Evolutionary conservation across 1,140 invertebrate species (phyloP).

Genomic region (Laupala kohalensis): DNA sequence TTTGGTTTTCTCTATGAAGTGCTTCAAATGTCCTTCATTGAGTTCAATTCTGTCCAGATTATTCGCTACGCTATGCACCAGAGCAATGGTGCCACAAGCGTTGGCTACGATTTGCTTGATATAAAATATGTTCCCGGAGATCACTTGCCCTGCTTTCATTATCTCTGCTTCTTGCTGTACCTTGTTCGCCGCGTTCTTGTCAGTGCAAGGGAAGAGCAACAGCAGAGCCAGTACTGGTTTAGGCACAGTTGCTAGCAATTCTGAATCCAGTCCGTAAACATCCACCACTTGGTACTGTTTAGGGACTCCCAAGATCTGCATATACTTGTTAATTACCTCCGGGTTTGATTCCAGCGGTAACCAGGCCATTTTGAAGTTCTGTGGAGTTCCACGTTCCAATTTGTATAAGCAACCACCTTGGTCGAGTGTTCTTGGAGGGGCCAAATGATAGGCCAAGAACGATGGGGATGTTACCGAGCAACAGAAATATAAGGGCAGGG

Average conservation of each 20-base stretch:
- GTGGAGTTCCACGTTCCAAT: no score
- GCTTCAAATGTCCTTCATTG: conserved; percentile 58
- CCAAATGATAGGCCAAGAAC: no score
- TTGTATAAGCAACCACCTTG: no score
- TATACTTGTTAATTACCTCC: conserved; percentile 62
- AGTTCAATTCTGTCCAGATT: conserved; percentile 57
- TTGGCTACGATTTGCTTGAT: conserved; percentile 88
- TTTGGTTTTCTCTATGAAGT: conserved; percentile 60
- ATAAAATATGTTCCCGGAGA: conserved; percentile 61
- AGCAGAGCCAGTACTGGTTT: conserved; percentile 72
- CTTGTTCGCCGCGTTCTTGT: conserved; percentile 53
- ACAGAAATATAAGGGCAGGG: no score
- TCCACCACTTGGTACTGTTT: conserved; percentile 68
- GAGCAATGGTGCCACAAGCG: conserved; percentile 89
- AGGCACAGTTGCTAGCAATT: conserved; percentile 70
- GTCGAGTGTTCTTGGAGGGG: no score
- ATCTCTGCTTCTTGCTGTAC: conserved; percentile 46
- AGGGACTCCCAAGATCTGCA: conserved; percentile 71
- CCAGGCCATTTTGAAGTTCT: conserved; percentile 44
- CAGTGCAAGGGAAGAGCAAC: conserved; percentile 71
- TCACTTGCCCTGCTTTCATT: conserved; percentile 41
- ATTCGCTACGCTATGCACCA: conserved; percentile 73
- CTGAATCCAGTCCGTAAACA: conserved; percentile 77
- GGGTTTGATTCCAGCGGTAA: conserved; percentile 86
- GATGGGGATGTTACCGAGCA: no score